Evolutionary conservation across 2,888 invertebrate genomes (phyloP), one percentile per base, ranked within the genome.

Genomic region (Terebella lapidaria): DNA sequence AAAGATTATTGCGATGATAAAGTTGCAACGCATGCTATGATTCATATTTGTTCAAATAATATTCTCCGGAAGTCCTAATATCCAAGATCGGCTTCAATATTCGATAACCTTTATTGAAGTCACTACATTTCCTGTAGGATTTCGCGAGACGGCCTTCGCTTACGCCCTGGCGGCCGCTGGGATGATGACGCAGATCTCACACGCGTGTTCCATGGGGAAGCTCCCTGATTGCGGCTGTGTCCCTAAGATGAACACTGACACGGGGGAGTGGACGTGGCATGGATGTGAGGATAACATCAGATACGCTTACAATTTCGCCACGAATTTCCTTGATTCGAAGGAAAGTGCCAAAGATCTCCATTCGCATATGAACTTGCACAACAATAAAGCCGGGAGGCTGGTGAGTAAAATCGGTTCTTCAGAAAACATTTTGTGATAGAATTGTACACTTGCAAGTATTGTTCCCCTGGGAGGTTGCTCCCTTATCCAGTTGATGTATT

Each of bases 111-210:
- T n/a, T 49, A 10, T n/a, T 10, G 5, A 10, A n/a, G 5, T 49
- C 22, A 5, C 10, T 49, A 10, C 24, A 49, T 22, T 2, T 27
- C 15, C 29, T 22, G 15, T 84, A 96, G 95, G 94, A 74, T 95
- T 92, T 81, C 87, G 92, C 70, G 95, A 96, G 83, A 94, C 95
- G 27, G 93, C 95, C 55, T 96, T 96, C 83, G 91, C 95, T 76
- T 94, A 95, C 83, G 94, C 95, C 57, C 91, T 96, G 72, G 94
- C 93, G 56, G 92, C 93, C 77, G 95, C 95, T 0, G 94, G 93
- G 0, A 94, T 96, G 71, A 91, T 93, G 65, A 93, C 95, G 81
- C 89, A 94, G 45, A 91, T 96, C 65, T 90, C 94, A 0, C 86
- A 94, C 67, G 93, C 94, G 53, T 96, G 96, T 84, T 87, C 93